These are phyloP conservation scores for Epiblema foenella DNA, from an alignment of 2,888 invertebrate genomes.

Conservation along the genomic window DNA sequence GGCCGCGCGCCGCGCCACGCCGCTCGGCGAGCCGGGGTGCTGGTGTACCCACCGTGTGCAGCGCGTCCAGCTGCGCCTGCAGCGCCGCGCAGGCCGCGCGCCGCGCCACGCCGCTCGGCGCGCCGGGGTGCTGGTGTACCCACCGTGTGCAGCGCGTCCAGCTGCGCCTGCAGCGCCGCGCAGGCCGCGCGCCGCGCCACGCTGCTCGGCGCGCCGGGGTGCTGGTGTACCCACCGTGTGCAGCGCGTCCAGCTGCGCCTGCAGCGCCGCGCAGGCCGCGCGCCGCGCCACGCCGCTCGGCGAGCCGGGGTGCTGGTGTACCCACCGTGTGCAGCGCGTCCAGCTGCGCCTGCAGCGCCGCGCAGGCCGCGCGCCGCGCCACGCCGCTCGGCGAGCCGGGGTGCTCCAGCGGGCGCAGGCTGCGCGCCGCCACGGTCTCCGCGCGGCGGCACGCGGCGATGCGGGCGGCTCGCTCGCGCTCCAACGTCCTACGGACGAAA, in stretches of 20 bases:
- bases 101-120: slow-evolving; percentile 57
- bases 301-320: slow-evolving; percentile 65
- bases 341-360: slow-evolving; percentile 61
- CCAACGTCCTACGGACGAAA: slow-evolving; percentile 66
- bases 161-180: slow-evolving; percentile 65
- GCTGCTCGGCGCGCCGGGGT: slow-evolving; percentile 62
- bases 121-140: slow-evolving; percentile 65
- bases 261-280: slow-evolving; percentile 63
- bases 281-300: slow-evolving; percentile 61
- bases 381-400: slow-evolving; percentile 60
- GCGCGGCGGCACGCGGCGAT: slow-evolving; percentile 68
- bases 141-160: slow-evolving; percentile 67
- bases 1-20: slow-evolving; percentile 63
- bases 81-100: slow-evolving; percentile 66
- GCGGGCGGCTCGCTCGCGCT: slow-evolving; percentile 73
- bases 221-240: slow-evolving; percentile 72
- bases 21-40: slow-evolving; percentile 63
- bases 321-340: slow-evolving; percentile 66
- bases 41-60: slow-evolving; percentile 74
- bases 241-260: slow-evolving; percentile 61
- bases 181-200: slow-evolving; percentile 59
- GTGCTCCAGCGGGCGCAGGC: slow-evolving; percentile 70
- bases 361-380: slow-evolving; percentile 65
- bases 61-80: slow-evolving; percentile 60
- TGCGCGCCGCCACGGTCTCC: slow-evolving; percentile 60